Percentiles rank a stretch among this genome's conserved stretches.
Evolutionary conservation across 2,797 vertebrate genomes (phyloP).

Genomic region (Sebastes aleutianus): DNA sequence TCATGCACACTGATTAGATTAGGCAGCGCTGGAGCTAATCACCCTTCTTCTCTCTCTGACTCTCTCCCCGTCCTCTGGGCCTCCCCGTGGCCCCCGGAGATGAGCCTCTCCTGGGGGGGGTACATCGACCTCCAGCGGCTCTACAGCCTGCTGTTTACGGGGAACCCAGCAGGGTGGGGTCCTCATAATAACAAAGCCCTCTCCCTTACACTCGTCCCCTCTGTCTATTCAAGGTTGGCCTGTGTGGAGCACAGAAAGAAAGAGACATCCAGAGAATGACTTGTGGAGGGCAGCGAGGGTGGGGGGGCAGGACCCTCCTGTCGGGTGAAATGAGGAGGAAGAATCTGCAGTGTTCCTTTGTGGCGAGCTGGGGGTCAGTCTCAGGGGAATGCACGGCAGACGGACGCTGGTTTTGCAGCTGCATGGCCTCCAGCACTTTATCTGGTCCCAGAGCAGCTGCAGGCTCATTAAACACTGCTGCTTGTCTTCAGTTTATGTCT

Average conservation of each 20-base stretch:
- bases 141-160: conserved; percentile 51
- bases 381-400: conserved; percentile 62
- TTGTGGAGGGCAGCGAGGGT: conserved; percentile 11
- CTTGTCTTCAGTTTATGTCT: conserved; percentile 23
- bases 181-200: conserved; percentile 62
- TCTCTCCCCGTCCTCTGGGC: background rate
- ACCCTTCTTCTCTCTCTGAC: conserved; percentile 36
- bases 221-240: background rate
- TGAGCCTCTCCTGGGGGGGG: conserved; percentile 56
- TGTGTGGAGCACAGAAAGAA: conserved; percentile 27
- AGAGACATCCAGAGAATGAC: conserved; percentile 51
- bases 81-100: conserved; percentile 42
- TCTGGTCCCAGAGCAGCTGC: conserved; percentile 56
- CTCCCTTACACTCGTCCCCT: conserved; percentile 24
- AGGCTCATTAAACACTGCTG: conserved; percentile 56
- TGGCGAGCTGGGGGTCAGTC: conserved; percentile 64
- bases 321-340: conserved; percentile 69
- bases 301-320: conserved; percentile 35
- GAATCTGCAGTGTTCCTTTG: conserved; percentile 63
- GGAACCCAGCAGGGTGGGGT: conserved; percentile 65
- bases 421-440: conserved; percentile 61
- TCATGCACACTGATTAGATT: conserved; percentile 81
- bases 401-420: conserved; percentile 64
- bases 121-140: conserved; percentile 48
- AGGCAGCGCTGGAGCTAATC: conserved; percentile 68